Conservation (phyloP, 2,797 vertebrate genomes). For the Darevskia mixta region DNA sequence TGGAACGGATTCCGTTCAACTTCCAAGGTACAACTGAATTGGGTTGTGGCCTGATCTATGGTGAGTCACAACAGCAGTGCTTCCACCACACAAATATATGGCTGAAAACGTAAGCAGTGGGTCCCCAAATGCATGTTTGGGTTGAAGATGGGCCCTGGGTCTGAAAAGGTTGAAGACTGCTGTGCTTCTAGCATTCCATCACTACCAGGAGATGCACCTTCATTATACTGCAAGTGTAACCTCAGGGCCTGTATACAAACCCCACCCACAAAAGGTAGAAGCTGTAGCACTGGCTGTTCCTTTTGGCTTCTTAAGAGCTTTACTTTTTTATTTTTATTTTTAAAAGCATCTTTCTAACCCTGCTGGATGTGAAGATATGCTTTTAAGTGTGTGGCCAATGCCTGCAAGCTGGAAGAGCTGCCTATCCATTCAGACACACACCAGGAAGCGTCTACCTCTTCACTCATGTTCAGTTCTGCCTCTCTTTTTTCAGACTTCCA, state of each 20-base stretch:
- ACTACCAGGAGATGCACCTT: background rate
- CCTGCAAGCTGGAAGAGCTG: background rate
- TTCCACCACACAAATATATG: no score
- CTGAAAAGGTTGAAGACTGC: no score
- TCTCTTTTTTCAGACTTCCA: background rate
- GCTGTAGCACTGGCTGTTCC: background rate
- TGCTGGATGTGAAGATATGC: no score
- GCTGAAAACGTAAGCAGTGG: no score
- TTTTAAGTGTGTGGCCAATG: background rate
- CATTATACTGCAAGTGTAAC: background rate
- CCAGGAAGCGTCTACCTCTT: background rate
- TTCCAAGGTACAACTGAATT: no score
- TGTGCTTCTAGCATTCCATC: background rate
- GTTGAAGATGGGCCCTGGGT: no score
- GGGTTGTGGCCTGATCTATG: no score
- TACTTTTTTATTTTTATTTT: background rate
- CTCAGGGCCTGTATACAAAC: background rate
- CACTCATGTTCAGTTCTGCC: background rate
- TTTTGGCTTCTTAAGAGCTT: background rate
- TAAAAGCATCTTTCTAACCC: background rate
- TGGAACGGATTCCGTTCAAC: no score
- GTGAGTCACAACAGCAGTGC: no score
- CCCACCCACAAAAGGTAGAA: no score
- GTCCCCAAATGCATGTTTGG: no score
- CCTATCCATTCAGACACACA: background rate